These are phyloP conservation scores for Helogale parvula DNA, from an alignment of 2,113 vertebrate genomes.

Conservation along the genomic window DNA sequence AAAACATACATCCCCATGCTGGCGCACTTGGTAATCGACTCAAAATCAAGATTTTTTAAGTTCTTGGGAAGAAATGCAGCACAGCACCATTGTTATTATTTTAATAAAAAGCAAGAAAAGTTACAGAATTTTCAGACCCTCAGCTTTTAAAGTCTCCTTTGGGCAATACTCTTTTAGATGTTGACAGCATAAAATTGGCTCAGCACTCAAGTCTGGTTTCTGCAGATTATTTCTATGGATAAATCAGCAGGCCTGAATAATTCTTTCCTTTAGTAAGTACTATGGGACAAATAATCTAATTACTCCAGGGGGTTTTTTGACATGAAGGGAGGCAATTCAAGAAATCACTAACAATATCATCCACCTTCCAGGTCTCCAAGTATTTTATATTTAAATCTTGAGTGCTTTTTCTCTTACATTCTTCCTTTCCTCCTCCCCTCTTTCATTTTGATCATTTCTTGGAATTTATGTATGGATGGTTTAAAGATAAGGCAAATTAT, in stretches of 20 bases:
- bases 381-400: background rate
- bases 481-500: background rate
- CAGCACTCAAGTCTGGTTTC: constrained; percentile 45
- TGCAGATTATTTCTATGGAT: constrained; percentile 59
- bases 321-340: constrained; percentile 61
- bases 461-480: background rate
- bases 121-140: constrained; percentile 28
- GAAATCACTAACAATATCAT: constrained; percentile 36
- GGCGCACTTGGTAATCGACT: background rate
- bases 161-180: constrained; percentile 25
- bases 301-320: constrained; percentile 31
- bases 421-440: background rate
- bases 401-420: background rate
- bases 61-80: background rate
- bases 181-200: constrained; percentile 63
- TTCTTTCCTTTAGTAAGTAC: constrained; percentile 30
- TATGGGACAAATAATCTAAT: constrained; percentile 46
- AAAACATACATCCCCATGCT: background rate
- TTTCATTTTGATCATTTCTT: background rate
- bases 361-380: background rate
- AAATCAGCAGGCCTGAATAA: constrained; percentile 52
- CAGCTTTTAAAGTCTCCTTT: background rate
- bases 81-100: background rate
- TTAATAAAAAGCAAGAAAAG: constrained; percentile 40
- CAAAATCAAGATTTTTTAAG: background rate